These are phyloP conservation scores for Epiblema foenella DNA, from an alignment of 2,888 invertebrate species.

Conservation along the genomic window DNA sequence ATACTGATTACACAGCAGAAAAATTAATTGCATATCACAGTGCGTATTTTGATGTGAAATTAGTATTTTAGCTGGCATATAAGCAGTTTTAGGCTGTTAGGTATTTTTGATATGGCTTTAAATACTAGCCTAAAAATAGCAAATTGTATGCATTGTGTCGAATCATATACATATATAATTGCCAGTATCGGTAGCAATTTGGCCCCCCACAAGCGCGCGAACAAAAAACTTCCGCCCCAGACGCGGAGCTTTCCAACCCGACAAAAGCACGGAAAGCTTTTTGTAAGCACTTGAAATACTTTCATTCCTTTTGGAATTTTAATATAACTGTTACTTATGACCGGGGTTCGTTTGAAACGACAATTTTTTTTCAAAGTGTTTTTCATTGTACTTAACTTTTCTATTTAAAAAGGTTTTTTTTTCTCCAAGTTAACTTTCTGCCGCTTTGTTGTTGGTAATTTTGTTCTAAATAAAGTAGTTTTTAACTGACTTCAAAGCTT, in stretches of 20 bases:
- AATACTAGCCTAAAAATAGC: too few species aligned
- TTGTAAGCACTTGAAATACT: constrained; percentile 34
- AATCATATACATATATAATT: neutral
- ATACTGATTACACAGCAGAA: too few species aligned
- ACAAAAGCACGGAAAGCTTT: constrained; percentile 37
- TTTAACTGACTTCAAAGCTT: neutral
- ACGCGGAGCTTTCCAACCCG: constrained; percentile 19
- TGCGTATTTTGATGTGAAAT: too few species aligned
- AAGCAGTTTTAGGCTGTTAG: too few species aligned
- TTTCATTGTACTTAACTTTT: neutral
- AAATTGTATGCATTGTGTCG: too few species aligned
- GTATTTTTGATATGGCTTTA: too few species aligned
- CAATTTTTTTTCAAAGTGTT: constrained; percentile 1
- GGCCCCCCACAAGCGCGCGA: neutral
- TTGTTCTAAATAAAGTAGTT: neutral
- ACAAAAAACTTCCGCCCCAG: constrained; percentile 37
- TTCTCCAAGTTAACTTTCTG: neutral
- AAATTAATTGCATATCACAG: too few species aligned
- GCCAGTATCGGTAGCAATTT: constrained; percentile 26
- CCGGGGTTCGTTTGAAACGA: constrained; percentile 22
- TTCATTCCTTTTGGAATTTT: constrained; percentile 35
- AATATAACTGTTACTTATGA: constrained; percentile 37
- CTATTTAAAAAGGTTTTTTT: neutral
- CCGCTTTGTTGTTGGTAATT: neutral
- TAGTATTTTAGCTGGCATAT: too few species aligned